These are phyloP conservation scores for Redunca redunca DNA, from an alignment of 2,113 vertebrate genomes.

Conservation along the genomic window DNA sequence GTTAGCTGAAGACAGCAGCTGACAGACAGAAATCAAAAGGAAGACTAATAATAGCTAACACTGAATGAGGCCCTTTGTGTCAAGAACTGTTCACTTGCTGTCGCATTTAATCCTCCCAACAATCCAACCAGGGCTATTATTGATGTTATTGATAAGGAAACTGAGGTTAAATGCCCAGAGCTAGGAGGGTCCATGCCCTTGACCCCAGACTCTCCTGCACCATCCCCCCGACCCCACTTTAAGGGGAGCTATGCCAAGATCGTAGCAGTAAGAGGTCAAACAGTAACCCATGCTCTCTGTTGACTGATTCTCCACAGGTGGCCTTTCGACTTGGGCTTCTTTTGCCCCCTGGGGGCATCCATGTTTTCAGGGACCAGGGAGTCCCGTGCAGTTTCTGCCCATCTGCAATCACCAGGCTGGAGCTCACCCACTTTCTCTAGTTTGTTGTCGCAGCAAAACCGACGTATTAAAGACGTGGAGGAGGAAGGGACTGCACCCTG, in stretches of 20 bases:
- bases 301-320: not conserved
- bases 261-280: not conserved
- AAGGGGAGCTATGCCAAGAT: not conserved
- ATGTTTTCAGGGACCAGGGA: not conserved
- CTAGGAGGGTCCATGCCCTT: not conserved
- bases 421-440: not conserved
- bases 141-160: not conserved
- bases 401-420: not conserved
- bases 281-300: not conserved
- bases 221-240: not conserved
- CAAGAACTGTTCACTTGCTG: not conserved
- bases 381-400: not conserved
- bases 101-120: not conserved
- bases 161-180: not conserved
- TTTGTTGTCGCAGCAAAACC: not conserved
- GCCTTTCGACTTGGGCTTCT: not conserved
- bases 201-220: not conserved
- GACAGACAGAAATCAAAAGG: not conserved
- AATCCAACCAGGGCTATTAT: not conserved
- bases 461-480: not conserved
- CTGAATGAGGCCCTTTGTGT: not conserved
- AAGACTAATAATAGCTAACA: not conserved
- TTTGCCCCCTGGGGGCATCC: not conserved
- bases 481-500: not conserved
- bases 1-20: not conserved